Evolutionary conservation across 2,113 vertebrate species (phyloP).

Genomic region (Manacus vitellinus): DNA sequence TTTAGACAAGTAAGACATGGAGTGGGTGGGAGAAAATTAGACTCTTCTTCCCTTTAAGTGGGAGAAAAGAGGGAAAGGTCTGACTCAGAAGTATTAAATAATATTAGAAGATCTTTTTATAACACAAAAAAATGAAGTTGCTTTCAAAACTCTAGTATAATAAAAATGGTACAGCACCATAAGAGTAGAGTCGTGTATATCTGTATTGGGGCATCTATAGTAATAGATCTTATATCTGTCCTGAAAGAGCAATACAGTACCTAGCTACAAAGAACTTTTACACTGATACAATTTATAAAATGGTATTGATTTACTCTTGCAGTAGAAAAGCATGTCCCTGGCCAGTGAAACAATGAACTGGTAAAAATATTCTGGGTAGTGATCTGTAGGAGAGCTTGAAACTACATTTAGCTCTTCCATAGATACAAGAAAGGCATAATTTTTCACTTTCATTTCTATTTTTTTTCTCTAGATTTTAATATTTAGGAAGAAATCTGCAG

Average conservation of each 20-base stretch:
- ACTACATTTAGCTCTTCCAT: not conserved
- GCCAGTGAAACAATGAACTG: not conserved
- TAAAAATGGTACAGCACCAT: not conserved
- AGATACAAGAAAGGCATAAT: not conserved
- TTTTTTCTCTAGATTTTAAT: not conserved
- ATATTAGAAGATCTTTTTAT: not conserved
- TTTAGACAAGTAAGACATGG: conserved; percentile 17
- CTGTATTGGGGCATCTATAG: not conserved
- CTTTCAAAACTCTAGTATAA: not conserved
- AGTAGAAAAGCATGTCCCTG: not conserved
- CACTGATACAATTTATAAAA: conserved; percentile 29
- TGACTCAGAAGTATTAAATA: conserved; percentile 24
- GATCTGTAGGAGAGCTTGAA: not conserved
- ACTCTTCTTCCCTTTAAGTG: not conserved
- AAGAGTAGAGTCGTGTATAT: not conserved
- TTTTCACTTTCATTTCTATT: not conserved
- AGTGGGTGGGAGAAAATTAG: conserved; percentile 25
- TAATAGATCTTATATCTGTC: conserved; percentile 1
- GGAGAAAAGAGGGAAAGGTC: not conserved
- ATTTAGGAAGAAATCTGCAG: not conserved
- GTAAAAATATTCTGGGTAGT: not conserved
- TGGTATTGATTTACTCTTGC: conserved; percentile 34
- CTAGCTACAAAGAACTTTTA: conserved; percentile 22
- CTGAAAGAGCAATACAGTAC: conserved; percentile 6
- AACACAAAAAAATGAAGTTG: not conserved